Base-by-base conservation (phyloP, 2,797 vertebrate species). In the Eulemur rubriventer region DNA sequence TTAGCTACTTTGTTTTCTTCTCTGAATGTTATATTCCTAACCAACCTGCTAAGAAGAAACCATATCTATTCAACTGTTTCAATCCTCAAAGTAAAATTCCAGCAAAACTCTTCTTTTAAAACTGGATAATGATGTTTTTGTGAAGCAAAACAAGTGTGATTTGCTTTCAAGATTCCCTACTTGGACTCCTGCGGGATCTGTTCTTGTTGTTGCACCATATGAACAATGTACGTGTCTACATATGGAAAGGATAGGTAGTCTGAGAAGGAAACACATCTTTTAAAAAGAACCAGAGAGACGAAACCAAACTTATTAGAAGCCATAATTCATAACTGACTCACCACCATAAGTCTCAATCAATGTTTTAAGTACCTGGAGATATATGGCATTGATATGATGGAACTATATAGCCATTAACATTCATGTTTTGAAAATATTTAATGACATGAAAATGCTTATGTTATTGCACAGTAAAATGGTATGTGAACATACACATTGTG, bases 61-160 rank as follows among this genome's bases (percentile, higher is more conserved):
- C 2, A 11, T 65, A 67, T 38, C 38, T 76, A 20, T 70, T 43
- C 20, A 38, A 7, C 89, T 38, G 69, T 79, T 88, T 92, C n/a
- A 76, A 91, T 72, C 50, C 70, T 43, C 6, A 24, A 89, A 82
- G 35, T 59, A 79, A 94, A 95, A 95, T 92, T 97, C 4, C 28
- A 67, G 38, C 16, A 48, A 92, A 85, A 43, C 65, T 75, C 35
- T 84, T 43, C 28, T 84, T 76, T 35, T 57, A 38, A 82, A 95
- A 89, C 17, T 82, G 17, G 22, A 35, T 70, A 52, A 83, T 95
- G 61, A 89, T 79, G 38, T 38, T 76, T 95, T 82, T 73, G 20
- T 86, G 48, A 83, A 80, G 55, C 17, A 81, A 93, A 96, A 73
- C 3, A 4, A 80, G 18, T 93, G 73, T 55, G 22, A 80, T 93